Evolutionary conservation across 1,140 invertebrate genomes (phyloP).

Genomic region (Pogonomyrmex californicus): DNA sequence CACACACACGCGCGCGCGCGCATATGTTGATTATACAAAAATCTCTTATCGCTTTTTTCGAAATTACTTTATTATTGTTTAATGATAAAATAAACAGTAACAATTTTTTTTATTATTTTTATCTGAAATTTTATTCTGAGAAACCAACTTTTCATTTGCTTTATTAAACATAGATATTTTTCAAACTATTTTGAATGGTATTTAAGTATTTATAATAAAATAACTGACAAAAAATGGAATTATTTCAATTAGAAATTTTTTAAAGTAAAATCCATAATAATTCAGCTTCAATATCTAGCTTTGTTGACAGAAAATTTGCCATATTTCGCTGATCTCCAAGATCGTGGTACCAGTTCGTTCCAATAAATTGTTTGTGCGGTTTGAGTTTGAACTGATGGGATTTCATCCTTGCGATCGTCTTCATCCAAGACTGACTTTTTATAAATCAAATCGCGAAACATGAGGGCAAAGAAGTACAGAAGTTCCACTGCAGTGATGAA

Average conservation of each 20-base stretch:
- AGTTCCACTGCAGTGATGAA: slow-evolving; percentile 88
- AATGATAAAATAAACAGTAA: neutral
- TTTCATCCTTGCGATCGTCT: neutral
- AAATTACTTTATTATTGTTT: neutral
- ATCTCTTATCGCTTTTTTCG: neutral
- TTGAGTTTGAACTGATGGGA: neutral
- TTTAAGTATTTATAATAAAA: neutral
- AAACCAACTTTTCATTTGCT: neutral
- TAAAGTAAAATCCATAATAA: neutral
- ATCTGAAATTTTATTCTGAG: neutral
- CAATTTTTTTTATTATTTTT: neutral
- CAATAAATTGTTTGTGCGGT: slow-evolving; percentile 71
- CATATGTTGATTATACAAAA: neutral
- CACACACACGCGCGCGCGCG: too few relatives aligned
- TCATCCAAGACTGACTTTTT: neutral
- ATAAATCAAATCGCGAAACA: slow-evolving; percentile 57
- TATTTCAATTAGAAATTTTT: neutral
- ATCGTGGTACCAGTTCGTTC: slow-evolving; percentile 69
- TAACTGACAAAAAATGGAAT: neutral
- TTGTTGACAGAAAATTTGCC: neutral
- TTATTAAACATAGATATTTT: neutral
- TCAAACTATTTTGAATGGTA: neutral
- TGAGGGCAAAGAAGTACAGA: slow-evolving; percentile 86
- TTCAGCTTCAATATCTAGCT: slow-evolving; percentile 6
- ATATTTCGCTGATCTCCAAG: slow-evolving; percentile 17